Base-by-base conservation (phyloP, 2,113 vertebrate species). In the Ammospiza nelsoni region DNA sequence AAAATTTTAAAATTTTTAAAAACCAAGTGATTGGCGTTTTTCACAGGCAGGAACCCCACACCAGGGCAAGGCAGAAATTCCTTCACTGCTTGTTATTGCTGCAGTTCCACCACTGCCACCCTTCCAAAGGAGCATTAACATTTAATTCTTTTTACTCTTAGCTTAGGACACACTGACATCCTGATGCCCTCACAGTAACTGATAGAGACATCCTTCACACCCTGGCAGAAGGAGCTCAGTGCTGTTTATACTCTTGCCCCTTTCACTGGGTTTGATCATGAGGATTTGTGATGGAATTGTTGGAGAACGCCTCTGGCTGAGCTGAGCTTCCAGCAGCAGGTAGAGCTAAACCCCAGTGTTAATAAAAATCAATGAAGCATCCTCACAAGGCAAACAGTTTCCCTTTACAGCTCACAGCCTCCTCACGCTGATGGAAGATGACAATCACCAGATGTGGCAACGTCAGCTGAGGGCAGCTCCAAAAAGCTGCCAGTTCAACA, bases 391-490 rank as follows among this genome's bases (percentile, higher is more conserved):
- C 55, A 96, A 76, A 82, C 78, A 58, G 58, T 35, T 57, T 83
- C 72, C 79, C 76, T 86, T 90, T 69, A 37, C 68, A 89, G 88
- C 85, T 94, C 85, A 23, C 69, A 77, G 82, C 49, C 92, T 86
- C 82, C 88, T 93, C 39, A 2, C 0, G 7, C 92, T 77, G 75
- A 86, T 72, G 25, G 55, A 49, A 65, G 75, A 74, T 94, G 94
- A 93, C 89, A 90, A 84, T 76, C 85, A n/a, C 67, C 96, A 97
- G 94, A 92, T 96, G 96, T 88, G 83, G 76, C 81, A 93, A n/a
- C 72, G 88, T n/a, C 87, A 90, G 90, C 62, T 85, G 62, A 73
- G 66, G 41, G 84, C 62, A 66, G 85, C 49, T 91, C 85, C 88
- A 83, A 43, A 83, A 71, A 69, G 9, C 95, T 93, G 58, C 52